Percentiles rank a stretch among this genome's conserved stretches.
Conservation (phyloP, 2,797 vertebrate species). For the Tauraco hartlaubi region DNA sequence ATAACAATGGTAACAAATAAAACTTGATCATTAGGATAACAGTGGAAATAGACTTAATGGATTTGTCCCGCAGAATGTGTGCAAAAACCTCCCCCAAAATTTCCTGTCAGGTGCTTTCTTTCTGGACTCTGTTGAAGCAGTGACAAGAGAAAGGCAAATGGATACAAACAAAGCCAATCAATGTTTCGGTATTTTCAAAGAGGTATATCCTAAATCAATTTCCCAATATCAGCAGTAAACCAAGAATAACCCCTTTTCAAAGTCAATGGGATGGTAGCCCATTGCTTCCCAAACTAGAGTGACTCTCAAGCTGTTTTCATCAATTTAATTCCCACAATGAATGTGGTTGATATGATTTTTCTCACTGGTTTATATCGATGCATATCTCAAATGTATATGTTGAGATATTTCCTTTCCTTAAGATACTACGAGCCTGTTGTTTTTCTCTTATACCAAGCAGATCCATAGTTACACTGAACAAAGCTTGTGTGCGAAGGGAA, state of each 20-base stretch:
- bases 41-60: neutral
- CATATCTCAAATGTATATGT: neutral
- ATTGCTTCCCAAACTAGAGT: neutral
- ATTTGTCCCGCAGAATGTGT: neutral
- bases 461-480: constrained; percentile 5
- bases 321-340: neutral
- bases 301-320: neutral
- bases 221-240: neutral
- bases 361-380: neutral
- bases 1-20: neutral
- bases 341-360: neutral
- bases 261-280: neutral
- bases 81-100: neutral
- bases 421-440: neutral
- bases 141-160: neutral
- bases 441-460: neutral
- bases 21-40: neutral
- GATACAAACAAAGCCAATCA: neutral
- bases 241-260: neutral
- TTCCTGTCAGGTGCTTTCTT: neutral
- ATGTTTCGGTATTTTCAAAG: neutral
- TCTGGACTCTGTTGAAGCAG: neutral
- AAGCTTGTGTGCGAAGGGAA: constrained; percentile 10
- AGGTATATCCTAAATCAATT: neutral
- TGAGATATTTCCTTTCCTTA: neutral